Base-by-base conservation (phyloP, 35 echinoderm and acorn worm genomes). In the Eucidaris tribuloides region DNA sequence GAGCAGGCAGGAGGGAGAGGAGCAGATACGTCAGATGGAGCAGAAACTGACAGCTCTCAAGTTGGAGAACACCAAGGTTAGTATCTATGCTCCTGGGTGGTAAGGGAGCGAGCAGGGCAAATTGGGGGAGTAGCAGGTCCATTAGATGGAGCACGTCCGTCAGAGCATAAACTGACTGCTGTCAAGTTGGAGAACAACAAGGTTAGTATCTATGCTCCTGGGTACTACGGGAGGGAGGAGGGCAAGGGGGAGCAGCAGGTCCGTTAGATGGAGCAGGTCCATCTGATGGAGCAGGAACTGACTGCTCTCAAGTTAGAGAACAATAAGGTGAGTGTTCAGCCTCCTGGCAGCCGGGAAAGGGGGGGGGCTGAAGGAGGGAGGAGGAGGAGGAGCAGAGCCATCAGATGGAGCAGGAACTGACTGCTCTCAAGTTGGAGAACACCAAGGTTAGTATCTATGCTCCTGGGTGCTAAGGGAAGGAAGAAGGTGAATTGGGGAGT, bases 371-470 rank as follows among this genome's bases (percentile, higher is more conserved):
- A n/a, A n/a, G n/a, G n/a, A n/a, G n/a, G n/a, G n/a, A n/a, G n/a
- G n/a, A n/a, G n/a, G n/a, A n/a, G n/a, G 84, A 97, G 23, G 81
- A 88, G 29, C 62, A 82, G 22, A 74, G 72, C 30, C 33, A 76
- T 76, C 57, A 89, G 42, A 60, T 71, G 18, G 85, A 91, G 18
- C 94, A 92, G 43, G 55, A 87, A 30, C 62, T 97, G 5, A 81
- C 81, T 27, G 56, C 56, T 13, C 30, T 81, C 13, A 85, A 89
- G 71, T 42, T 81, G 14, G 83, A 97, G 30, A 24, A 83, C 32
- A 80, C 82, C 43, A 91, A 92, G 65, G 85, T 97, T 68, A 65
- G 79, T 57, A n/a, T n/a, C n/a, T n/a, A n/a, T n/a, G n/a, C n/a
- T n/a, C n/a, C n/a, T n/a, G n/a, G n/a, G n/a, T n/a, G n/a, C n/a